Evolutionary conservation across 2,888 invertebrate genomes (phyloP), one percentile per base, ranked within the genome.

Genomic region (Polydesmus complanatus): DNA sequence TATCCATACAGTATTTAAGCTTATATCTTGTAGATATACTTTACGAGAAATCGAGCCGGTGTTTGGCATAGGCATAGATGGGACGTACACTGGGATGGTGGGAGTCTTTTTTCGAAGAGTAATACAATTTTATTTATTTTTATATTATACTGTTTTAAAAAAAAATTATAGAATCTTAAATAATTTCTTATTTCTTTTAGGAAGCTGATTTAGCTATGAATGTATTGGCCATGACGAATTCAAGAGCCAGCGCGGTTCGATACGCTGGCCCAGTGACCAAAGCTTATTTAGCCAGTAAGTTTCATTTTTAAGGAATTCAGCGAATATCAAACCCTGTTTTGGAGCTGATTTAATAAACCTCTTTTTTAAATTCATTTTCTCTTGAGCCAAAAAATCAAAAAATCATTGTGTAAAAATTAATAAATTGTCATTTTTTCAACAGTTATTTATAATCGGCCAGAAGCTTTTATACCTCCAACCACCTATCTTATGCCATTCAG

Each of bases 121-220:
- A 54, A 48, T 8, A 37, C n/a, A n/a, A n/a, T 37, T 14, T 37
- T 37, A 37, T 37, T 37, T 37, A 37, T 37, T 8, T 8, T 8
- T 14, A 37, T 8, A 37, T 8, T 37, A 14, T 8, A 14, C 37
- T n/a, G 14, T 37, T 14, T 37, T 8, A 37, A 37, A 37, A 37
- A 37, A 37, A 5, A 37, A 14, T 37, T 37, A 37, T 37, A 14
- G 14, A 37, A 37, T 8, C 37, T 37, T 8, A 37, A 5, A 37
- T 37, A 37, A 37, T 14, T 37, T 14, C 5, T 8, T 37, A 8
- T 37, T 5, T 37, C 14, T 8, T 56, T n/a, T n/a, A 60, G 60
- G 60, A 60, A 26, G 60, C 54, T 47, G 60, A 60, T 19, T 54
- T 60, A 47, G 60, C 52, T 22, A 54, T 60, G 54, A 60, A 60